Evolutionary conservation across 2,888 invertebrate species (phyloP).

Genomic region (Margaritifera margaritifera): DNA sequence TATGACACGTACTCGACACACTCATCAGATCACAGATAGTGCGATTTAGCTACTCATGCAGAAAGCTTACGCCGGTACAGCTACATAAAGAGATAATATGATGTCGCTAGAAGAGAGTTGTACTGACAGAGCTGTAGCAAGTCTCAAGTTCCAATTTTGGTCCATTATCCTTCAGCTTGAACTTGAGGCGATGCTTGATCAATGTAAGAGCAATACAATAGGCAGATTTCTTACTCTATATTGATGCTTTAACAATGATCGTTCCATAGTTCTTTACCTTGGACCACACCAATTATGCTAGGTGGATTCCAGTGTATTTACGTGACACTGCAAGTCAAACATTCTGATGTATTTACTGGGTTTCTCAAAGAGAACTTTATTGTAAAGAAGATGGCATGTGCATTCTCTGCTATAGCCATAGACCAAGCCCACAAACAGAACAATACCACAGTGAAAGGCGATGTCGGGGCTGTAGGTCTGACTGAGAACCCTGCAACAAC

Average conservation of each 20-base stretch:
- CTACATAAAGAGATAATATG: too few species aligned
- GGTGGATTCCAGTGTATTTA: too few species aligned
- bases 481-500: background rate
- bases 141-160: background rate
- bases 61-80: background rate
- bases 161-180: background rate
- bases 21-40: too few species aligned
- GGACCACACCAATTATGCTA: slow-evolving; percentile 21
- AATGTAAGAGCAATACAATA: background rate
- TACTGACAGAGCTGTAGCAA: background rate
- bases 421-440: too few species aligned
- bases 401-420: background rate
- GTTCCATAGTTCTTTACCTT: slow-evolving; percentile 19
- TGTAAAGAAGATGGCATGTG: background rate
- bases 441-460: background rate
- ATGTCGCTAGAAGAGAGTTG: background rate
- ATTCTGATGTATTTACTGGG: background rate
- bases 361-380: background rate
- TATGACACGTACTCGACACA: too few species aligned
- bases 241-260: background rate
- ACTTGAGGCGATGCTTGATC: background rate
- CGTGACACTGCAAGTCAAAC: background rate
- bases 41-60: too few species aligned
- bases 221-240: too few species aligned
- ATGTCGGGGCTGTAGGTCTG: too few species aligned